Percentiles rank a stretch among this genome's conserved stretches.
phyloP scores from a whole-genome alignment of 2,113 vertebrate species.

The Chroicocephalus ridibundus region DNA sequence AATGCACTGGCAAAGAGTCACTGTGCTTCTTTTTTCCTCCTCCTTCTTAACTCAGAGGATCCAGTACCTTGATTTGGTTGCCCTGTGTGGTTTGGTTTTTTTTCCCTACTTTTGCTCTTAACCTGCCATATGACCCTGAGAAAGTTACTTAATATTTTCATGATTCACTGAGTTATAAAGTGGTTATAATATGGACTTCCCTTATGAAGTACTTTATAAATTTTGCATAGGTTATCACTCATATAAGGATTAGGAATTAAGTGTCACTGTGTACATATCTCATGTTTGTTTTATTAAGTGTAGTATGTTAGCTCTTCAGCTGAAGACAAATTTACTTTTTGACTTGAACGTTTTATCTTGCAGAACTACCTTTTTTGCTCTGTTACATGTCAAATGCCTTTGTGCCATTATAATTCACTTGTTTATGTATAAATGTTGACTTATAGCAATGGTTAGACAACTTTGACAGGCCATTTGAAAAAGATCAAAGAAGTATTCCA shows the following conservation, averaged over 20 bases:
- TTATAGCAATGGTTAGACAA: neutral
- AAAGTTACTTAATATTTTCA: conserved; percentile 10
- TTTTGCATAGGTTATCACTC: conserved; percentile 54
- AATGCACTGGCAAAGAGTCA: neutral
- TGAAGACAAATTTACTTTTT: conserved; percentile 31
- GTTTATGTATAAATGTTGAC: conserved; percentile 38
- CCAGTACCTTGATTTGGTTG: neutral
- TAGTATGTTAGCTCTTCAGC: conserved; percentile 1
- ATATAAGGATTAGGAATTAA: conserved; percentile 43
- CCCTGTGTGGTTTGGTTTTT: neutral
- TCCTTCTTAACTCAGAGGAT: neutral
- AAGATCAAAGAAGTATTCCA: conserved; percentile 8
- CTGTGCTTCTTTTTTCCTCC: neutral
- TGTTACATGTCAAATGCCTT: conserved; percentile 3
- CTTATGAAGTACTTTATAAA: conserved; percentile 14
- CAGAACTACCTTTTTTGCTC: conserved; percentile 19
- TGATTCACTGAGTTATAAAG: neutral
- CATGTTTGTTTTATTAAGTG: conserved; percentile 44
- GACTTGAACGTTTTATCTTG: conserved; percentile 9
- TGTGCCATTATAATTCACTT: conserved; percentile 13
- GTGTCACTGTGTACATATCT: conserved; percentile 42
- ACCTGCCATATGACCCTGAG: neutral
- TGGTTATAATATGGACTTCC: neutral
- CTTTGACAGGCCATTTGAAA: conserved; percentile 21
- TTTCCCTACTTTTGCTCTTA: neutral